Evolutionary conservation across 2,888 invertebrate genomes (phyloP), one percentile per base, ranked within the genome.

Genomic region (Erebia aethiops): DNA sequence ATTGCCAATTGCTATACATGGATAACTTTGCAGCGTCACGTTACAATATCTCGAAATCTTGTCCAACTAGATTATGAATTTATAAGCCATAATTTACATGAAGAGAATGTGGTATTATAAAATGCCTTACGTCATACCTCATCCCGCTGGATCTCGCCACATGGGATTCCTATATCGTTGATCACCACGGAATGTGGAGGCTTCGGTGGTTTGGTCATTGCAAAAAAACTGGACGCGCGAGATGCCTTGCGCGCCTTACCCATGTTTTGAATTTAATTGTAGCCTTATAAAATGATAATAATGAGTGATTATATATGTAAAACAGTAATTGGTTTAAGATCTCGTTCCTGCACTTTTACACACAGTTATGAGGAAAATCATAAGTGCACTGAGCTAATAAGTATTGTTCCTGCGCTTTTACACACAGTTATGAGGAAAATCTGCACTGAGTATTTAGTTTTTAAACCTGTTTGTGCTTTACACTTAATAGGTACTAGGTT

Each of bases 201-300:
- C 69, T 69, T 10, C 16, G 69, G 35, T 68, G 58, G 68, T 73
- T 71, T 64, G 56, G 67, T 60, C 56, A 67, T 11, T 43, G 16
- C 46, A 62, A 61, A 74, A 69, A 70, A 72, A 72, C 72, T 68
- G 60, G 72, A 57, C 52, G 41, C 35, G 43, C 68, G 18, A 72
- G 57, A 66, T 68, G 10, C 21, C 18, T 66, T 21, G 21, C 66
- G 56, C 57, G 66, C 66, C 57, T 65, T 66, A 21, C 43, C 66
- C 54, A 9, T 56, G 56, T 66, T 43, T 46, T 43, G 10, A 43
- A 66, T 43, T 66, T 66, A 66, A 66, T 66, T 66, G 43, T 56
- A 35, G 56, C 66, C 46, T 65, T 65, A 41, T 65, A 65, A 18
- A 43, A 61, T 61, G 16, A 61, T 61, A 43, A 16, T 61, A 61